A percentile compares a stretch with the other conserved stretches of the same genome.
These are phyloP conservation scores for Benitochromis conjunctus DNA, from an alignment of 2,113 vertebrate genomes.

Conservation along the genomic window DNA sequence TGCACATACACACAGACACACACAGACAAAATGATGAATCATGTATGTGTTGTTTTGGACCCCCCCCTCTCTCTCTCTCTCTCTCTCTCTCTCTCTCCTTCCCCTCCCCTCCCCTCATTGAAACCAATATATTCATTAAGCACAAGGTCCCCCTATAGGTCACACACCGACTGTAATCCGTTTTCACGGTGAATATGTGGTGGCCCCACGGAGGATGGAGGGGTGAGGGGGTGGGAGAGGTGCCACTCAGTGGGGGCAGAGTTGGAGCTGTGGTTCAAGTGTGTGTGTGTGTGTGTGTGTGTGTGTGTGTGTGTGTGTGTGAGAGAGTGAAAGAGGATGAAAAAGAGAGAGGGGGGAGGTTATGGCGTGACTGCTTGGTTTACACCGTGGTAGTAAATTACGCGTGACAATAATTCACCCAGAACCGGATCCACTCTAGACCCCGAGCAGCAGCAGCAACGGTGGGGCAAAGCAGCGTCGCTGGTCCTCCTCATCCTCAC, in stretches of 20 bases:
- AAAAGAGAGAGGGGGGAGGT: neutral
- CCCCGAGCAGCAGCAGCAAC: neutral
- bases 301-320: too few species aligned
- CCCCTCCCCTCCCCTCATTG: neutral
- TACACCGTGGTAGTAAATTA: conserved; percentile 54
- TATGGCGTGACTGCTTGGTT: conserved; percentile 24
- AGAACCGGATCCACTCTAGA: conserved; percentile 38
- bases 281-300: neutral
- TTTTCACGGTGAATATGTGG: conserved; percentile 63
- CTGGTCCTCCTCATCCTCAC: neutral
- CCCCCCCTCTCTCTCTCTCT: neutral
- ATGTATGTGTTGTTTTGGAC: neutral
- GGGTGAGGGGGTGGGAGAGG: conserved; percentile 14
- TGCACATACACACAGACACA: neutral
- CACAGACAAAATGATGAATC: neutral
- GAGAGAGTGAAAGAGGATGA: neutral
- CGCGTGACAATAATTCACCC: conserved; percentile 50
- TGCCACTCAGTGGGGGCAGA: conserved; percentile 12
- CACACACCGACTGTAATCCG: conserved; percentile 64
- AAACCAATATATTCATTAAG: conserved; percentile 65
- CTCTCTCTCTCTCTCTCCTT: too few species aligned
- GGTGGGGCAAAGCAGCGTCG: neutral
- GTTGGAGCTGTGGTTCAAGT: conserved; percentile 75
- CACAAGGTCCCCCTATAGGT: conserved; percentile 63
- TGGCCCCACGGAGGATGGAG: conserved; percentile 16